A percentile compares a stretch with the other conserved stretches of the same genome.
These are phyloP conservation scores for Elmis aenea DNA, from an alignment of 2,888 invertebrate genomes.

Conservation along the genomic window DNA sequence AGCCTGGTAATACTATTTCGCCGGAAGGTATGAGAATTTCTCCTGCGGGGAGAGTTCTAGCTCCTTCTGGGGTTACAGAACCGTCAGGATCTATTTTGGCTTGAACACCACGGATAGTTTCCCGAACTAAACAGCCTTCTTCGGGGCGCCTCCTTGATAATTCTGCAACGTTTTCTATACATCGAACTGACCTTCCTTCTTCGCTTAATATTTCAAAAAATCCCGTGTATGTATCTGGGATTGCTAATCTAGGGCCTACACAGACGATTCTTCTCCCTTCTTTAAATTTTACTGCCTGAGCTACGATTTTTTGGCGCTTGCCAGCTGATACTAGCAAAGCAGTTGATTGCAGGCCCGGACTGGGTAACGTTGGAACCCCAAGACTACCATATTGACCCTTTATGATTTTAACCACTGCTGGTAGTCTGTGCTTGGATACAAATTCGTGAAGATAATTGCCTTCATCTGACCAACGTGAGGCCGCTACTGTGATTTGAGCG, in stretches of 20 bases:
- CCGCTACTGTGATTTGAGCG: slow-evolving; percentile 84
- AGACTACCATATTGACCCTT: slow-evolving; percentile 91
- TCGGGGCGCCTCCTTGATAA: slow-evolving; percentile 70
- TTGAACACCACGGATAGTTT: slow-evolving; percentile 66
- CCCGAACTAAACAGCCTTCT: slow-evolving; percentile 73
- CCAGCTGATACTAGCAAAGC: slow-evolving; percentile 82
- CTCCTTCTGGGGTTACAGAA: slow-evolving; percentile 61
- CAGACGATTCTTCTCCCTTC: slow-evolving; percentile 78
- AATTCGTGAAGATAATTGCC: slow-evolving; percentile 69
- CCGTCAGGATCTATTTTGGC: slow-evolving; percentile 57
- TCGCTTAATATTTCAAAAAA: slow-evolving; percentile 93
- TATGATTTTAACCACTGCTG: slow-evolving; percentile 84
- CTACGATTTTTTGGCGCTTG: slow-evolving; percentile 78
- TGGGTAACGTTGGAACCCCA: slow-evolving; percentile 82
- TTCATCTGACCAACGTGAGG: slow-evolving; percentile 72
- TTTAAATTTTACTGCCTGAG: slow-evolving; percentile 85
- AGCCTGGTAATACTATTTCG: slow-evolving; percentile 61
- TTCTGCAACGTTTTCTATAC: slow-evolving; percentile 84
- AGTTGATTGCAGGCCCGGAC: slow-evolving; percentile 80
- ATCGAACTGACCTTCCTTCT: slow-evolving; percentile 85
- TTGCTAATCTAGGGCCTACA: slow-evolving; percentile 77
- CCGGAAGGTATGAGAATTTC: slow-evolving; percentile 78
- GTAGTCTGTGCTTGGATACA: slow-evolving; percentile 66
- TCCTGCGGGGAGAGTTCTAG: slow-evolving; percentile 73
- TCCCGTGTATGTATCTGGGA: slow-evolving; percentile 86